A percentile compares a stretch with the other conserved stretches of the same genome.
phyloP scores from a whole-genome alignment of 1,140 invertebrate genomes.

The Sinonovacula constricta region DNA sequence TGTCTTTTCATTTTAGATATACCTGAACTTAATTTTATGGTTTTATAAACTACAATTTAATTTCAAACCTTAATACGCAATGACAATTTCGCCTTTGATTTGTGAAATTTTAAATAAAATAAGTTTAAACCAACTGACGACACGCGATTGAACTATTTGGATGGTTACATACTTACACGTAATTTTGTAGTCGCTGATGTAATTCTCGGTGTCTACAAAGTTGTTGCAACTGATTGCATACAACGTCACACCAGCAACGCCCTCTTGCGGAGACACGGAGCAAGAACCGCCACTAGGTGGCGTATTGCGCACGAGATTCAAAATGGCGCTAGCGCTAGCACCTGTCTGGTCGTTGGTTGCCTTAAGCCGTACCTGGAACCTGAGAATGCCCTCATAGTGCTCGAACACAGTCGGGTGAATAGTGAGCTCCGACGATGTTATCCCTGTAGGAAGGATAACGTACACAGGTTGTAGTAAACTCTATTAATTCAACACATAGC shows the following conservation, averaged over 20 bases:
- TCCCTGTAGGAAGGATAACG: conserved; percentile 53
- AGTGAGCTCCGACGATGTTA: conserved; percentile 48
- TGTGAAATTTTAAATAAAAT: not conserved
- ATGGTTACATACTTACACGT: conserved; percentile 57
- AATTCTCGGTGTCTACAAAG: conserved; percentile 63
- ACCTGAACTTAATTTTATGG: no score
- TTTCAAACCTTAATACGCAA: not conserved
- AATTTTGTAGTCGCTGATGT: conserved; percentile 63
- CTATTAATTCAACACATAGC: no score
- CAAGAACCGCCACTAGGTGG: conserved; percentile 68
- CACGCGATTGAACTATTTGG: not conserved
- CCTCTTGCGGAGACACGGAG: conserved; percentile 52
- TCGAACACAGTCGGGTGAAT: conserved; percentile 50
- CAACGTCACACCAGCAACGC: conserved; percentile 42
- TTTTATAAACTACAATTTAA: not conserved
- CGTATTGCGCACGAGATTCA: conserved; percentile 59
- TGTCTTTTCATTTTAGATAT: no score
- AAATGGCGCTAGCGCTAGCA: conserved; percentile 18
- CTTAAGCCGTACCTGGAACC: conserved; percentile 48
- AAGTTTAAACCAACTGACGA: not conserved
- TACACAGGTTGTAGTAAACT: no score
- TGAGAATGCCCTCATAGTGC: conserved; percentile 17
- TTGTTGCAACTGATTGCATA: conserved; percentile 60
- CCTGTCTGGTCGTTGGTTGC: conserved; percentile 22
- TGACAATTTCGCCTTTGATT: not conserved